These are phyloP conservation scores for Rhinella marina DNA, from an alignment of 2,797 vertebrate species.

Conservation along the genomic window DNA sequence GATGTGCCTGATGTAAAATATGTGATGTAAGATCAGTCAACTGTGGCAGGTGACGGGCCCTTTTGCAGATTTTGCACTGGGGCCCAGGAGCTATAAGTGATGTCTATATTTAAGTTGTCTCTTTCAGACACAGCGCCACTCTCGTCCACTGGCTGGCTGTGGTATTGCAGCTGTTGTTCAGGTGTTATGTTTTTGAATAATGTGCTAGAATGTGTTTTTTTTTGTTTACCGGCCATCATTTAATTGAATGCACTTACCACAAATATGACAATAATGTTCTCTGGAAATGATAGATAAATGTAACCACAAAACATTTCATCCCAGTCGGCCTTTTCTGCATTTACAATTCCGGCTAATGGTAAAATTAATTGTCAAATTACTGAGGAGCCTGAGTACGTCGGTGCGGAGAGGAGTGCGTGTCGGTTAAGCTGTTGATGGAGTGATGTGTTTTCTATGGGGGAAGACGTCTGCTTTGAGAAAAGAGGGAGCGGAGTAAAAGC, in stretches of 20 bases:
- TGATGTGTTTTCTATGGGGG: neutral
- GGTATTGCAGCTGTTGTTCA: neutral
- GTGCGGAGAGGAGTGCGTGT: neutral
- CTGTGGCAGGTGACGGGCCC: too few species aligned
- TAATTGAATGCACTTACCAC: neutral
- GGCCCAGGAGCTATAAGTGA: too few species aligned
- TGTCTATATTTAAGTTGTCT: too few species aligned
- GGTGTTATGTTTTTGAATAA: too few species aligned
- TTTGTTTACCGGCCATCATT: neutral
- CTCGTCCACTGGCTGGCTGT: neutral
- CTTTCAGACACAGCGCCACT: too few species aligned
- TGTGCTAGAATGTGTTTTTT: too few species aligned
- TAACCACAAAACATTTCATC: neutral
- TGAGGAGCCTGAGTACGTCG: neutral
- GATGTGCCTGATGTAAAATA: too few species aligned
- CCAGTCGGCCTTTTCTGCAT: neutral
- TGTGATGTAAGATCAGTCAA: too few species aligned
- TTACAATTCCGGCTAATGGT: slow-evolving; percentile 6
- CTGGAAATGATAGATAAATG: neutral
- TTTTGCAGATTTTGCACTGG: too few species aligned
- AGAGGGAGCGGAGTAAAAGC: neutral
- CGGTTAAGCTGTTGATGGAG: neutral
- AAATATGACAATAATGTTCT: neutral
- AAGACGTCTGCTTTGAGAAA: neutral
- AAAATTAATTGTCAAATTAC: slow-evolving; percentile 7